phyloP scores from a whole-genome alignment of 2,113 vertebrate species.

The Psammodynastes pulverulentus region DNA sequence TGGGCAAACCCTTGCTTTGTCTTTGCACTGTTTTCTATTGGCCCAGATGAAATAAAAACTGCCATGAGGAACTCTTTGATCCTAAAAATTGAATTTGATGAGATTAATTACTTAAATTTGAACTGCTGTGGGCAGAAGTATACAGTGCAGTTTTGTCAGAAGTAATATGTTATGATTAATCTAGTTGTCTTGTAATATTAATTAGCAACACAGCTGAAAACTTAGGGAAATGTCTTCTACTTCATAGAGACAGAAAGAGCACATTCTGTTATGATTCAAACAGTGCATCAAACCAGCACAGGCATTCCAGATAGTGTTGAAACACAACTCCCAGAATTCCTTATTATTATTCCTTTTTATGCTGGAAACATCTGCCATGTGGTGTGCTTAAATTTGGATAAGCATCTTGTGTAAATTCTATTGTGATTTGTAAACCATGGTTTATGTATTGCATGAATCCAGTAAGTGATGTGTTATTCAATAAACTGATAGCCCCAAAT shows the following conservation, averaged over 20 bases:
- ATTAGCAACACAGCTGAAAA: neutral
- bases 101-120: constrained; percentile 16
- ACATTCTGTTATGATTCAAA: neutral
- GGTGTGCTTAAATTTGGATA: neutral
- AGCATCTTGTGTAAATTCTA: neutral
- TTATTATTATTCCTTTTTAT: neutral
- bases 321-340: neutral
- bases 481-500: neutral
- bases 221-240: neutral
- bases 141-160: neutral
- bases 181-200: constrained; percentile 20
- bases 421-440: neutral
- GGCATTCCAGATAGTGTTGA: neutral
- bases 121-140: neutral
- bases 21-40: neutral
- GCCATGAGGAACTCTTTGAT: neutral
- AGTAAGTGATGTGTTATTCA: neutral
- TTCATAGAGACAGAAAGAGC: neutral
- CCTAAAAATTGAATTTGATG: neutral
- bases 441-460: neutral
- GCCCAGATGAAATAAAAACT: neutral
- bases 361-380: neutral
- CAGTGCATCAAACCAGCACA: neutral
- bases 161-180: neutral
- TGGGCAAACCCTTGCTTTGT: neutral